Percentiles rank a stretch among this genome's conserved stretches.
Evolutionary conservation across 2,113 vertebrate genomes (phyloP).

Genomic region (Chaenocephalus aceratus): DNA sequence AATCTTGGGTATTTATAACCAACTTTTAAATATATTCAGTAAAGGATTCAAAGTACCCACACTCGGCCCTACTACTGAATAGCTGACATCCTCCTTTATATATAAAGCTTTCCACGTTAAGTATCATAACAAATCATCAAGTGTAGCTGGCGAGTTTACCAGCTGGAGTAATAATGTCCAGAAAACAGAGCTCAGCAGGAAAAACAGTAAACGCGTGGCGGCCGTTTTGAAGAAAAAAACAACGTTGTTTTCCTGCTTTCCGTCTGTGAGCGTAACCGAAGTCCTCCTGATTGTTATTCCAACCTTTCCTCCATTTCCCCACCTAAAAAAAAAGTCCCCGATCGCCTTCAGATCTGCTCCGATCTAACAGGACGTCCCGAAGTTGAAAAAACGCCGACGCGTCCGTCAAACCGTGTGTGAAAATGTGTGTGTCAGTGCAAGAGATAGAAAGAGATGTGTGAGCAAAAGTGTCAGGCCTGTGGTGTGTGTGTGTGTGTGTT

Average conservation of each 20-base stretch:
- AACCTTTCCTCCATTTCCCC: conserved; percentile 37
- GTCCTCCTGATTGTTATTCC: conserved; percentile 39
- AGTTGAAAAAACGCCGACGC: neutral
- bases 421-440: conserved; percentile 35
- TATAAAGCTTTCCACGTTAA: neutral
- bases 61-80: neutral
- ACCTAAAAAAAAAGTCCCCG: neutral
- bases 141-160: neutral
- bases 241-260: conserved; percentile 17
- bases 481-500: conserved; percentile 11
- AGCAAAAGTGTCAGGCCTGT: conserved; percentile 47
- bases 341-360: neutral
- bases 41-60: too few species aligned
- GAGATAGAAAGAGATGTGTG: conserved; percentile 54
- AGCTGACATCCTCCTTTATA: neutral
- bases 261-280: neutral
- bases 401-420: neutral
- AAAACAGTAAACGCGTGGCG: neutral
- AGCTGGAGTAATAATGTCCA: neutral
- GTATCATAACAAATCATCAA: neutral
- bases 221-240: neutral
- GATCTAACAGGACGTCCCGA: conserved; percentile 37
- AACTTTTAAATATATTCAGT: neutral
- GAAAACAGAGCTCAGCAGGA: neutral
- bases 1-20: neutral